Evolutionary conservation across 2,888 invertebrate species (phyloP), one percentile per base, ranked within the genome.

Genomic region (Tipula unca): DNA sequence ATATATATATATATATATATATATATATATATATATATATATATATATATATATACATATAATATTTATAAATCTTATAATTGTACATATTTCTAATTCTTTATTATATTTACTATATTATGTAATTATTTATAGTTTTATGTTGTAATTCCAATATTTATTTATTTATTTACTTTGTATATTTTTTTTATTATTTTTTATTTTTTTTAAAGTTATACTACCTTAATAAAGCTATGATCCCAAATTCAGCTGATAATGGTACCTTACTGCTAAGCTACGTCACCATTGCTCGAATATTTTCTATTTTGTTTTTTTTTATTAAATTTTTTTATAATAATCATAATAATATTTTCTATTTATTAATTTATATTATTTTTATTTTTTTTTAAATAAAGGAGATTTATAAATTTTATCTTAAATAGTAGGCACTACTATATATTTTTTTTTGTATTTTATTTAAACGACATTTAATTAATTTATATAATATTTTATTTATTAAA

Each of bases 221-320:
- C 88, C 88, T 92, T 93, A 90, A 93, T 93, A 94, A 94, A 94
- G 93, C 94, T 94, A 93, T 93, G 92, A 92, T 92, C 93, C 93
- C 93, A 91, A 93, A 90, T 90, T 91, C 91, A 91, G 91, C 91
- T 91, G 91, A 91, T 91, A 90, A 89, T 91, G 90, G 91, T 90
- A 90, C 91, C 91, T 90, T 90, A 90, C 90, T 89, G 90, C 90
- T 91, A 91, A 91, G 90, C 89, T 88, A 89, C 89, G 89, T 90
- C 90, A 91, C 90, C 91, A 90, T 89, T 91, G 91, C 91, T 89
- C 90, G 89, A 89, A 88, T 86, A 10, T 48, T 69, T 69, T 17
- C 35, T 29, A 82, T 82, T 82, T 82, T 69, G 25, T 69, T 82
- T 82, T 29, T 17, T 42, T 42, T 42, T 14, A 42, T 42, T 42